A percentile compares a stretch with the other conserved stretches of the same genome.
These are phyloP conservation scores for Coilia nasus DNA, from an alignment of 2,797 vertebrate species.

Conservation along the genomic window DNA sequence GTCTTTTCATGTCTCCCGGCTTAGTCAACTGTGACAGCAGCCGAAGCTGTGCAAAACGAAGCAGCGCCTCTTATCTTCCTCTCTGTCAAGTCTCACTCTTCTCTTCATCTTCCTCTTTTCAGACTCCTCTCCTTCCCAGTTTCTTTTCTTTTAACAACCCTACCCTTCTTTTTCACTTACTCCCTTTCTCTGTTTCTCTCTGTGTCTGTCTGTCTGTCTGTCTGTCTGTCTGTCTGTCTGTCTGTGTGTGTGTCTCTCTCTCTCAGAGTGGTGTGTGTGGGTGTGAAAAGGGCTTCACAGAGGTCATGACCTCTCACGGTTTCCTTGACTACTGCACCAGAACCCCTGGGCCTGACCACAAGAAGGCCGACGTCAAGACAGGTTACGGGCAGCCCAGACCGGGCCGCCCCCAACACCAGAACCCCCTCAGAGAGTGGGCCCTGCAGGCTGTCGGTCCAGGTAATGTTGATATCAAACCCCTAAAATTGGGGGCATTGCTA, in stretches of 20 bases:
- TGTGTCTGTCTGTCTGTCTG: not conserved
- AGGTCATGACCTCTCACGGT: constrained; percentile 84
- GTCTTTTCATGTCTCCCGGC: not conserved
- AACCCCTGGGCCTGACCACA: constrained; percentile 80
- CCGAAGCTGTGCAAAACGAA: not conserved
- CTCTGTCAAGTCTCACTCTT: not conserved
- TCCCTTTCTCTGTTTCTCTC: no score
- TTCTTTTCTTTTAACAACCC: no score
- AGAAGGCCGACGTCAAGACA: constrained; percentile 84
- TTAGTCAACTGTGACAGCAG: constrained; percentile 12
- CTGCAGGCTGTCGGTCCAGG: constrained; percentile 85
- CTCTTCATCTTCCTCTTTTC: no score
- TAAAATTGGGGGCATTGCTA: no score
- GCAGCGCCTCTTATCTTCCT: not conserved
- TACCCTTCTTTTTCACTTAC: no score
- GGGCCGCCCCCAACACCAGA: constrained; percentile 80
- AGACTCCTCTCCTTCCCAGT: not conserved
- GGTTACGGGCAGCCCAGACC: constrained; percentile 77
- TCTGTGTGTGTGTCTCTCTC: not conserved
- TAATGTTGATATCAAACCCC: constrained; percentile 45
- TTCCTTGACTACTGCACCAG: constrained; percentile 86
- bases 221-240: no score
- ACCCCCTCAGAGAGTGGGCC: constrained; percentile 85
- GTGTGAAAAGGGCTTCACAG: constrained; percentile 82
- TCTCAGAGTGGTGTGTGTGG: constrained; percentile 80